Evolutionary conservation across 2,113 vertebrate genomes (phyloP).

Genomic region (Misgurnus mizolepis): DNA sequence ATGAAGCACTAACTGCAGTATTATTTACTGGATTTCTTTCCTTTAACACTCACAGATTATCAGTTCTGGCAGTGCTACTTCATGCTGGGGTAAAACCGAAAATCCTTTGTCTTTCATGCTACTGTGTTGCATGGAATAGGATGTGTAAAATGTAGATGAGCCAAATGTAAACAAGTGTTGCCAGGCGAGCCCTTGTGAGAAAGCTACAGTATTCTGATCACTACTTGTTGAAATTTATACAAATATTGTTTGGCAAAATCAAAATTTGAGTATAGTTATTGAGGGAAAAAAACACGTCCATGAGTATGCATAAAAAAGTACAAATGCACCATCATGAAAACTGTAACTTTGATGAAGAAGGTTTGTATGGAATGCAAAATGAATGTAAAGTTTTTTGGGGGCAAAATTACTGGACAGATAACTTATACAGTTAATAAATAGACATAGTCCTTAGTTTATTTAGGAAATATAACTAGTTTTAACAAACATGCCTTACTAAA

Average conservation of each 20-base stretch:
- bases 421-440: not conserved
- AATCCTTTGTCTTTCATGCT: not conserved
- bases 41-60: constrained; percentile 19
- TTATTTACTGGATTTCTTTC: not conserved
- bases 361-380: constrained; percentile 33
- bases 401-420: not conserved
- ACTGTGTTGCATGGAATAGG: not conserved
- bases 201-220: not conserved
- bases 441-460: too few relatives aligned
- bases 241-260: not conserved
- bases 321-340: constrained; percentile 39
- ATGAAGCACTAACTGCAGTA: constrained; percentile 32
- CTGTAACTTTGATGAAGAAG: constrained; percentile 38
- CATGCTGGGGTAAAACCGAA: constrained; percentile 16
- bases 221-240: not conserved
- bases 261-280: too few relatives aligned
- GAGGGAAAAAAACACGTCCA: not conserved
- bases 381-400: not conserved
- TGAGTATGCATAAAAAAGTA: constrained; percentile 20
- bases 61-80: constrained; percentile 28
- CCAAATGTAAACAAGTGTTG: not conserved
- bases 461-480: too few relatives aligned
- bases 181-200: not conserved
- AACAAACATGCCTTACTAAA: too few relatives aligned
- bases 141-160: not conserved